Evolutionary conservation across 2,888 invertebrate genomes (phyloP).

Genomic region (Lordiphosa fenestrarum): DNA sequence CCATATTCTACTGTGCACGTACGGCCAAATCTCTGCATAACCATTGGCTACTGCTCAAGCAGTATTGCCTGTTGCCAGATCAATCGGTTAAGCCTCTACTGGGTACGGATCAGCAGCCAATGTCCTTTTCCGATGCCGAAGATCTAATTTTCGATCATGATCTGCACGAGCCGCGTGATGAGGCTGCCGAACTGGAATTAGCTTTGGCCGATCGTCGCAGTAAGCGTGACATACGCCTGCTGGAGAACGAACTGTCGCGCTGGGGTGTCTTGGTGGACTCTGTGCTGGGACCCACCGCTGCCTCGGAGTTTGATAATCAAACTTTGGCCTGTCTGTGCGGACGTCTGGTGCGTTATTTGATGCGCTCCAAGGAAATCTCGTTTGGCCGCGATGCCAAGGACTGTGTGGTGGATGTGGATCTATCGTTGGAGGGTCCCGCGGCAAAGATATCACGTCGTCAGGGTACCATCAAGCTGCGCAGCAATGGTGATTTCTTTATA

Average conservation of each 20-base stretch:
- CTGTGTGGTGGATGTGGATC: constrained; percentile 94
- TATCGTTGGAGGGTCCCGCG: constrained; percentile 95
- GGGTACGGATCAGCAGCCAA: constrained; percentile 84
- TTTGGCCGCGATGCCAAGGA: constrained; percentile 95
- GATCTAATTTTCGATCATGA: constrained; percentile 92
- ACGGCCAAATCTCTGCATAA: constrained; percentile 91
- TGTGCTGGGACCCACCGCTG: constrained; percentile 88
- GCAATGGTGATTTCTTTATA: constrained; percentile 96
- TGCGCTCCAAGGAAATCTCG: constrained; percentile 96
- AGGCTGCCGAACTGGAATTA: constrained; percentile 89
- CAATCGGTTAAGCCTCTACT: constrained; percentile 87
- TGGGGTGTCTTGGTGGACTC: constrained; percentile 97
- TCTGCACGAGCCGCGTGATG: constrained; percentile 89
- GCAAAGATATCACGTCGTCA: constrained; percentile 96
- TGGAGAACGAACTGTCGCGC: constrained; percentile 93
- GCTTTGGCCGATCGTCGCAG: constrained; percentile 87
- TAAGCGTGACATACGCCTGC: constrained; percentile 91
- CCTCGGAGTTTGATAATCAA: constrained; percentile 94
- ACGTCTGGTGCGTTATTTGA: constrained; percentile 94
- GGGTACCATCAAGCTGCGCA: constrained; percentile 92
- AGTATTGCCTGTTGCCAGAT: constrained; percentile 94
- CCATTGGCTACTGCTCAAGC: constrained; percentile 96
- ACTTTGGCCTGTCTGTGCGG: constrained; percentile 96
- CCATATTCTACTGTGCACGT: constrained; percentile 92
- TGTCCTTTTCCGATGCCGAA: constrained; percentile 95